Conservation (phyloP, 2,113 vertebrate genomes). For the Prinia subflava region DNA sequence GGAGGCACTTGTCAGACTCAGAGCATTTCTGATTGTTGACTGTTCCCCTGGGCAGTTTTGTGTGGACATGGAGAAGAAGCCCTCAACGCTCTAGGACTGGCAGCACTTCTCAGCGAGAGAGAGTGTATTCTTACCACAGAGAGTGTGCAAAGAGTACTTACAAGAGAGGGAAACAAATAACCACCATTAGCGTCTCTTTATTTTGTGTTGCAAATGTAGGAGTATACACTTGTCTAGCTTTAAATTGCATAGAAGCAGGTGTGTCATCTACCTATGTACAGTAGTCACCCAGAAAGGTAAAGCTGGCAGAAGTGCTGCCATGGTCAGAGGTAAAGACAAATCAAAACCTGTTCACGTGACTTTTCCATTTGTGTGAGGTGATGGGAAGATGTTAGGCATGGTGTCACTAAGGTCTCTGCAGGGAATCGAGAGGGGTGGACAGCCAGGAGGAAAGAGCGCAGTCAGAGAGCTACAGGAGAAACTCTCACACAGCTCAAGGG, state of each 20-base stretch:
- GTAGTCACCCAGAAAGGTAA: neutral
- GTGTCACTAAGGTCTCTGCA: neutral
- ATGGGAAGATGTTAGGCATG: neutral
- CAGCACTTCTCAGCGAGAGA: neutral
- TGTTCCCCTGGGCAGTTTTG: neutral
- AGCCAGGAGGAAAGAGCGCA: neutral
- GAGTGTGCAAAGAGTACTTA: neutral
- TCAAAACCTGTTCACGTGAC: neutral
- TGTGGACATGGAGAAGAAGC: neutral
- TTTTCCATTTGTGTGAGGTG: neutral
- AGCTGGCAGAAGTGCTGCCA: neutral
- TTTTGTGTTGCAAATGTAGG: conserved; percentile 66
- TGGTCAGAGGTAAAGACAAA: neutral
- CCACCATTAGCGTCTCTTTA: conserved; percentile 50
- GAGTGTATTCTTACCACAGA: neutral
- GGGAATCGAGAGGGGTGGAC: neutral
- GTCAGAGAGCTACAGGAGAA: neutral
- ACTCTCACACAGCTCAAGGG: neutral
- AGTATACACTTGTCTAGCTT: conserved; percentile 37
- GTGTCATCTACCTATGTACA: neutral
- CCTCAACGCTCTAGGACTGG: neutral
- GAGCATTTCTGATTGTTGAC: neutral
- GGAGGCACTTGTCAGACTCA: neutral
- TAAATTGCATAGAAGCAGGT: conserved; percentile 72
- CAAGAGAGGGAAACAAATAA: neutral